phyloP scores from a whole-genome alignment of 1,140 invertebrate species.

The Micrasema longulum region DNA sequence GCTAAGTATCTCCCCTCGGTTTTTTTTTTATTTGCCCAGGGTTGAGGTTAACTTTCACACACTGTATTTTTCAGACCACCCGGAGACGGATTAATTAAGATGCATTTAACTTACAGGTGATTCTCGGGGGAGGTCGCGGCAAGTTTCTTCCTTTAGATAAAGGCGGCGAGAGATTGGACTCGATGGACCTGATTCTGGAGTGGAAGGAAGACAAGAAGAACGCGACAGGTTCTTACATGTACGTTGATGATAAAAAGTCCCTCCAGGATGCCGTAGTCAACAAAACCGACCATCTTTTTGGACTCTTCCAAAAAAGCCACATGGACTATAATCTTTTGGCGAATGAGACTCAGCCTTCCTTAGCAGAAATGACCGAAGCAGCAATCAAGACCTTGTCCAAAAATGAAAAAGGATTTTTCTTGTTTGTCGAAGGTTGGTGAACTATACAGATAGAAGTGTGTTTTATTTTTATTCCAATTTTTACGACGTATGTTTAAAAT shows the following conservation, averaged over 20 bases:
- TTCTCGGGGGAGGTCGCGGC: slow-evolving; percentile 67
- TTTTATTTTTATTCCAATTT: too few species aligned
- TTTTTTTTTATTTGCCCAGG: too few species aligned
- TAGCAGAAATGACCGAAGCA: slow-evolving; percentile 84
- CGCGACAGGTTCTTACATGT: slow-evolving; percentile 57
- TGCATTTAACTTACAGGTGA: slow-evolving; percentile 59
- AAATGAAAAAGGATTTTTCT: slow-evolving; percentile 76
- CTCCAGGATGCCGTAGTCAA: slow-evolving; percentile 55
- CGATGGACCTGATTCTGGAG: slow-evolving; percentile 65
- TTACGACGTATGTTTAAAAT: too few species aligned
- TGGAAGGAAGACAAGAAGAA: slow-evolving; percentile 64
- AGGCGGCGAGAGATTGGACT: slow-evolving; percentile 63
- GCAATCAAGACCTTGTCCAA: slow-evolving; percentile 81
- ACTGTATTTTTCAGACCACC: too few species aligned
- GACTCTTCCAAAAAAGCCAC: slow-evolving; percentile 70
- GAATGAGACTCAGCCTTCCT: slow-evolving; percentile 69
- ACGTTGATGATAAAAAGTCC: slow-evolving; percentile 56
- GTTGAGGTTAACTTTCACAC: too few species aligned
- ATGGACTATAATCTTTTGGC: slow-evolving; percentile 70
- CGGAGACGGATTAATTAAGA: too few species aligned
- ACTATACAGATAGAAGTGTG: too few species aligned
- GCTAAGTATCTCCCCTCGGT: too few species aligned
- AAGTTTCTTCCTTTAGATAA: slow-evolving; percentile 62
- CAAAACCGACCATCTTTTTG: slow-evolving; percentile 66
- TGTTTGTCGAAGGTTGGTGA: slow-evolving; percentile 76